A percentile compares a stretch with the other conserved stretches of the same genome.
Evolutionary conservation across 2,888 invertebrate genomes (phyloP).

Genomic region (Patella depressa): DNA sequence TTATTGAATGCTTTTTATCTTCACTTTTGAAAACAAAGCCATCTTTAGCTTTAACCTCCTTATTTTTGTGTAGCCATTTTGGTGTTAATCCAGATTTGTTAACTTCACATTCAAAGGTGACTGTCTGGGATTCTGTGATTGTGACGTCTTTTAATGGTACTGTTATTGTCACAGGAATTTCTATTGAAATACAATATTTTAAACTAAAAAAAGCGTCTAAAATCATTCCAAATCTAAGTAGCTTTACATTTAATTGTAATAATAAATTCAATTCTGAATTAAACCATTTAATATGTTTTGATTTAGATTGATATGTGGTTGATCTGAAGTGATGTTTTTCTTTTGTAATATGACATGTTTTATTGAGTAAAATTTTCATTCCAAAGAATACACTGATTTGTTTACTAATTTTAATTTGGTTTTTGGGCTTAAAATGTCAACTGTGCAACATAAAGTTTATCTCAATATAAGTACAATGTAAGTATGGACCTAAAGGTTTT

Average conservation of each 20-base stretch:
- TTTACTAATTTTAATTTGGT: too few relatives aligned
- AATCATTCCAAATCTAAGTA: neutral
- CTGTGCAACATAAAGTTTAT: too few relatives aligned
- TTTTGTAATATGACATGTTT: too few relatives aligned
- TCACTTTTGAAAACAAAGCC: conserved; percentile 55
- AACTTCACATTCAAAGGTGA: conserved; percentile 63
- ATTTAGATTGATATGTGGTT: too few relatives aligned
- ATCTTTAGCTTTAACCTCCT: conserved; percentile 53
- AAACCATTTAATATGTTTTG: too few relatives aligned
- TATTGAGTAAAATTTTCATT: too few relatives aligned
- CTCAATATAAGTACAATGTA: too few relatives aligned
- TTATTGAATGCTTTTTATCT: conserved; percentile 59
- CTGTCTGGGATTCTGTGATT: conserved; percentile 57
- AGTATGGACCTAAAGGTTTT: too few relatives aligned
- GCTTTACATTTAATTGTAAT: neutral
- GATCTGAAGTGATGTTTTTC: too few relatives aligned
- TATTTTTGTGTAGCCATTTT: conserved; percentile 68
- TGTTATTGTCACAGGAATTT: conserved; percentile 54
- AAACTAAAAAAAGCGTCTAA: neutral
- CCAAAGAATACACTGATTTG: too few relatives aligned
- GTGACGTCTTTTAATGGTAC: conserved; percentile 60
- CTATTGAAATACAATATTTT: conserved; percentile 37
- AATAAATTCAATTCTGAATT: too few relatives aligned
- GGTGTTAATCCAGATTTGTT: conserved; percentile 62
- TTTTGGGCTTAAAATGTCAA: too few relatives aligned